Evolutionary conservation across 2,797 vertebrate genomes (phyloP).

Genomic region (Coccyzus lansbergi): DNA sequence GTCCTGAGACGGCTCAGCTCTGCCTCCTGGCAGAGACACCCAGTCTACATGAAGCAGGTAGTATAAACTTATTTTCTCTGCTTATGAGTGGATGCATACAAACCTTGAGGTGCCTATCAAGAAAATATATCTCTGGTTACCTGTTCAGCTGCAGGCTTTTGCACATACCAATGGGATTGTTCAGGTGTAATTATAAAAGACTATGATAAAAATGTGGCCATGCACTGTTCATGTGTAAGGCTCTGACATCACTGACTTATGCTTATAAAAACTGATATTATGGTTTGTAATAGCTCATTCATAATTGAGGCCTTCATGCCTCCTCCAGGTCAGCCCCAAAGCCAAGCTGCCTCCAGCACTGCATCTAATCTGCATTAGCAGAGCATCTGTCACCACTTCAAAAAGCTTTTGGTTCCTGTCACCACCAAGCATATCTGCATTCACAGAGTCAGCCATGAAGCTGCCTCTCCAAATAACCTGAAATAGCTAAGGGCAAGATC

Average conservation of each 20-base stretch:
- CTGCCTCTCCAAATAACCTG: background rate
- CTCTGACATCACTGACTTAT: conserved; percentile 43
- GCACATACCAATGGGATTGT: background rate
- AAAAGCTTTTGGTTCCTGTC: background rate
- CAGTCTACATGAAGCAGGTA: background rate
- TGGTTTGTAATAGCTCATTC: background rate
- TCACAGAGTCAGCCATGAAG: background rate
- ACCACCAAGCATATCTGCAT: background rate
- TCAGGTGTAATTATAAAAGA: background rate
- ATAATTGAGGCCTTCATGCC: background rate
- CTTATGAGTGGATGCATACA: background rate
- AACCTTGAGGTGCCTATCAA: background rate
- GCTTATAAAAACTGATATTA: background rate
- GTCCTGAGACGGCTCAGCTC: background rate
- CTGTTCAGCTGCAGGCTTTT: background rate
- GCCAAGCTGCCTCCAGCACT: background rate
- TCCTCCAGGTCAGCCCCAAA: background rate
- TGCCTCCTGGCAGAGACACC: background rate
- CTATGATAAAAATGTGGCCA: background rate
- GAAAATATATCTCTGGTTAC: background rate
- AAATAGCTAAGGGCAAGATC: background rate
- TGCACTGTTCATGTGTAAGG: background rate
- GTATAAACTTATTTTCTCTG: background rate
- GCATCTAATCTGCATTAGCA: background rate
- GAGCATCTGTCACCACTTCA: background rate